Evolutionary conservation across 1,140 invertebrate species (phyloP).

Genomic region (Plectus sambesii): DNA sequence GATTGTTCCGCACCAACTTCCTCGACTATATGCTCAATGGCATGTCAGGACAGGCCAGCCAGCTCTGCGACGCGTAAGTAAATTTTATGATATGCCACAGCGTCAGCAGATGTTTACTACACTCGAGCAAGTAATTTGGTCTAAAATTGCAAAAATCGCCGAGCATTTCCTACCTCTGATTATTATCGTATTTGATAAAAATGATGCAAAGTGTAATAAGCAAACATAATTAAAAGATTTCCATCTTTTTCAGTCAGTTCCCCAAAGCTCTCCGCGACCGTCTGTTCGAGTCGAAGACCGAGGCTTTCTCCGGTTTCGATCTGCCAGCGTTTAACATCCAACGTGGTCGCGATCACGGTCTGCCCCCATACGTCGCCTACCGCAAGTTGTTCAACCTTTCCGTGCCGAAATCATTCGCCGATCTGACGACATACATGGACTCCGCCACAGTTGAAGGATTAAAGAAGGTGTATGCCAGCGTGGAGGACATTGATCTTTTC

Average conservation of each 20-base stretch:
- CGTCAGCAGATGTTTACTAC: too few relatives aligned
- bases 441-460: constrained; percentile 29
- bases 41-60: too few relatives aligned
- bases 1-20: too few relatives aligned
- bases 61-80: too few relatives aligned
- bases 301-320: constrained; percentile 68
- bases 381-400: constrained; percentile 72
- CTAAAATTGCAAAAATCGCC: not conserved
- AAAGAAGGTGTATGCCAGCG: constrained; percentile 44
- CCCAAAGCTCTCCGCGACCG: constrained; percentile 41
- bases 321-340: constrained; percentile 94
- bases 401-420: constrained; percentile 68
- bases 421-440: constrained; percentile 60
- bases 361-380: constrained; percentile 57
- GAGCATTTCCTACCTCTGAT: not conserved
- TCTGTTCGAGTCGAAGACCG: constrained; percentile 35
- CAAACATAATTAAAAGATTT: too few relatives aligned
- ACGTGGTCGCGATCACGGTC: constrained; percentile 77
- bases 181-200: not conserved
- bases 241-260: too few relatives aligned
- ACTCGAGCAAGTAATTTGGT: not conserved
- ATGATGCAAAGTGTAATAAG: not conserved
- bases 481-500: constrained; percentile 85
- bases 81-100: too few relatives aligned
- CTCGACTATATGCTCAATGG: too few relatives aligned